Percentiles rank a stretch among this genome's conserved stretches.
Evolutionary conservation across 2,113 vertebrate genomes (phyloP).

Genomic region (Desmodus rotundus): DNA sequence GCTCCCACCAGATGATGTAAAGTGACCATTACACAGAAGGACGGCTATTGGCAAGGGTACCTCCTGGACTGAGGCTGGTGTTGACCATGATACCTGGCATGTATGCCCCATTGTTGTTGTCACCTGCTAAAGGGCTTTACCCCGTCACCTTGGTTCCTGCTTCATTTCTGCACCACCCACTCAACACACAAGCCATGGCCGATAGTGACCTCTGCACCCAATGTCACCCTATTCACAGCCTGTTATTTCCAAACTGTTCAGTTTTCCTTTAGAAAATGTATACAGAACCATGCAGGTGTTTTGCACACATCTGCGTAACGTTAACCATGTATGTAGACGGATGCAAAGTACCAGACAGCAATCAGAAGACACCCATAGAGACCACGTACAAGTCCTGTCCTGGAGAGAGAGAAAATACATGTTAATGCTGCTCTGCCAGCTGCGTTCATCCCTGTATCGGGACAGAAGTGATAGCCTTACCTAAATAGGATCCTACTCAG

Average conservation of each 20-base stretch:
- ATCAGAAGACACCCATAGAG: neutral
- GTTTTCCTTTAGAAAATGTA: neutral
- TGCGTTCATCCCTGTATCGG: neutral
- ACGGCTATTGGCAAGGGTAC: neutral
- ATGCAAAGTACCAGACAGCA: neutral
- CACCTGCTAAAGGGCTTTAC: neutral
- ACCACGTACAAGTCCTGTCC: neutral
- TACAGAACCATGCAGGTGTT: neutral
- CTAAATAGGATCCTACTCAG: neutral
- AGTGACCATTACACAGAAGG: neutral
- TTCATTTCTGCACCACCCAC: neutral
- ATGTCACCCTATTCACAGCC: neutral
- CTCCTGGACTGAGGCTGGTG: neutral
- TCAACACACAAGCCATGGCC: neutral
- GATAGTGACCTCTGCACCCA: neutral
- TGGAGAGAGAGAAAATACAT: neutral
- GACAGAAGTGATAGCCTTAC: neutral
- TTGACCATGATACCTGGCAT: fast-evolving
- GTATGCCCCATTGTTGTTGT: neutral
- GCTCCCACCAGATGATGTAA: neutral
- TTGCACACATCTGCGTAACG: neutral
- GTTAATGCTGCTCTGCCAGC: no score
- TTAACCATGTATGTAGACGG: neutral
- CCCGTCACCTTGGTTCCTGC: neutral
- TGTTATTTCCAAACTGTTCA: neutral